A percentile compares a stretch with the other conserved stretches of the same genome.
These are phyloP conservation scores for Sarcophaga subvicina DNA, from an alignment of 2,888 invertebrate species.

Conservation along the genomic window DNA sequence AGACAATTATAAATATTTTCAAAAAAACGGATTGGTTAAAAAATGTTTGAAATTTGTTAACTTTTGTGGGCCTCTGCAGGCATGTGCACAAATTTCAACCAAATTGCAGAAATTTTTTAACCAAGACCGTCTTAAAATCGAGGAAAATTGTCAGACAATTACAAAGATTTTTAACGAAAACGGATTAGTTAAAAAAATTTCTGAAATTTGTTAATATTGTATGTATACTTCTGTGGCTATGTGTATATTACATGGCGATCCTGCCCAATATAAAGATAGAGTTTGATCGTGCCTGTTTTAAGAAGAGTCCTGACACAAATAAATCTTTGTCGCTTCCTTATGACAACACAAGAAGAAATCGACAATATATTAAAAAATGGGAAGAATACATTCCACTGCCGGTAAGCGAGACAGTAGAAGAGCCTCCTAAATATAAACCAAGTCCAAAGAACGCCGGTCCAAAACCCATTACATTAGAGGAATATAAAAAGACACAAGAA, in stretches of 20 bases:
- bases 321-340: background rate
- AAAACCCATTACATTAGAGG: slow-evolving; percentile 22
- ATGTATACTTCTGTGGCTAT: too few species aligned
- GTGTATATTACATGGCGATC: background rate
- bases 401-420: background rate
- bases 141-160: too few species aligned
- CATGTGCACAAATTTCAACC: too few species aligned
- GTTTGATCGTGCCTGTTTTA: background rate
- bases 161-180: too few species aligned
- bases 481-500: slow-evolving; percentile 19
- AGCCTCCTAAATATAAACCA: slow-evolving; percentile 19
- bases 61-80: too few species aligned
- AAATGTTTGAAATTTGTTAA: too few species aligned
- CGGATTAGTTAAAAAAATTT: too few species aligned
- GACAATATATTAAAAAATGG: background rate
- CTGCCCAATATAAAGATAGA: background rate
- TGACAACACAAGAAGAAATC: background rate
- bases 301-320: background rate
- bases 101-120: too few species aligned
- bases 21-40: too few species aligned
- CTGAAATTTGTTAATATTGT: too few species aligned
- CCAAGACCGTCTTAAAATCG: too few species aligned
- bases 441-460: slow-evolving; percentile 18
- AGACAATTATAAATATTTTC: too few species aligned
- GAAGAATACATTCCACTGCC: slow-evolving; percentile 21